phyloP scores from a whole-genome alignment of 1,140 invertebrate species.

The Littorina saxatilis region DNA sequence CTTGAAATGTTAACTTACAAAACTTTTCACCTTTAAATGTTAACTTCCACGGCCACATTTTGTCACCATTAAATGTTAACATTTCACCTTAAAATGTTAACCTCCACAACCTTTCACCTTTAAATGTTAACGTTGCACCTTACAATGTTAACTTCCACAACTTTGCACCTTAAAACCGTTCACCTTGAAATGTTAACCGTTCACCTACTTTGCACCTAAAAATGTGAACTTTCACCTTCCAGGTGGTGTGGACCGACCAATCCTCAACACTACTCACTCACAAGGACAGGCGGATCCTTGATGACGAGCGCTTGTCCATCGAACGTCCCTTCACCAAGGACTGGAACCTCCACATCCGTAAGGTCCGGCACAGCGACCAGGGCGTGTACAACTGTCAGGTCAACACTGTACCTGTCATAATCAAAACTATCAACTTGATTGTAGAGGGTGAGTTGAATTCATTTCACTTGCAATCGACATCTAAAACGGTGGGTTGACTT shows the following conservation, averaged over 20 bases:
- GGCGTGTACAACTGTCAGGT: slow-evolving; percentile 73
- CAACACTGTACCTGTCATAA: slow-evolving; percentile 73
- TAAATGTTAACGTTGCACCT: no score
- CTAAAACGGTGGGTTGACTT: no score
- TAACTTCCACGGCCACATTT: no score
- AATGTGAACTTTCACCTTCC: not conserved
- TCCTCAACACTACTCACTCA: slow-evolving; percentile 67
- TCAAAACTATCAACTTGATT: slow-evolving; percentile 67
- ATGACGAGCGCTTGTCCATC: slow-evolving; percentile 71
- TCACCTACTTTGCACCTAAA: not conserved
- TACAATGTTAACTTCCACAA: not conserved
- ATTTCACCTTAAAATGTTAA: no score
- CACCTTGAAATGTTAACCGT: not conserved
- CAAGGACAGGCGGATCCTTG: slow-evolving; percentile 69
- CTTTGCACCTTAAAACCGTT: not conserved
- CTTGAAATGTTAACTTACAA: no score
- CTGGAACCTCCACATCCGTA: slow-evolving; percentile 73
- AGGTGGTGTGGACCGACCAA: slow-evolving; percentile 74
- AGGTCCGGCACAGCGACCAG: slow-evolving; percentile 65
- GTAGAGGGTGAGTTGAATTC: slow-evolving; percentile 65
- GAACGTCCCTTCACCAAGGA: slow-evolving; percentile 70
- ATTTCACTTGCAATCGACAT: no score
- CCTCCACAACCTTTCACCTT: no score
- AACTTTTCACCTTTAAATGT: no score
- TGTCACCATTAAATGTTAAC: no score